Conservation (phyloP, 2,888 invertebrate genomes). For the Drosophila hawaiiensis region DNA sequence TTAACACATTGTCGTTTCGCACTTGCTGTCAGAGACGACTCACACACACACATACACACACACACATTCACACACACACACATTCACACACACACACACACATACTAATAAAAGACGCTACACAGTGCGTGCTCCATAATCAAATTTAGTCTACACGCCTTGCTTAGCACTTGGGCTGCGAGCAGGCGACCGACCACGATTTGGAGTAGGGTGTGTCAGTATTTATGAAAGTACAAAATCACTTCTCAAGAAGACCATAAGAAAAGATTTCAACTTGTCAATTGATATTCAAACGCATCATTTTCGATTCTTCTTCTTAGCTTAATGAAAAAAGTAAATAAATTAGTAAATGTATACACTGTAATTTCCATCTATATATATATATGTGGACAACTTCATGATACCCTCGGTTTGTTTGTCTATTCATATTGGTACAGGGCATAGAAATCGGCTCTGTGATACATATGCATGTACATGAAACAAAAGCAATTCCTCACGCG, state of each 20-base stretch:
- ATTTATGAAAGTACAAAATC: neutral
- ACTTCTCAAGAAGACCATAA: neutral
- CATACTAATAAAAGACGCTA: conserved; percentile 26
- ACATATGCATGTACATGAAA: conserved; percentile 10
- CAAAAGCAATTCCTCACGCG: conserved; percentile 2
- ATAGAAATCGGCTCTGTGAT: neutral
- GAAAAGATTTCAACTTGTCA: neutral
- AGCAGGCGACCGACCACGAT: conserved; percentile 25
- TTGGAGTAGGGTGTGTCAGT: conserved; percentile 39
- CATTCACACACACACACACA: neutral
- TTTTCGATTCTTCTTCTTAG: neutral
- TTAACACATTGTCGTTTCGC: conserved; percentile 63
- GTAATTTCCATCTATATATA: neutral
- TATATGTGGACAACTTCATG: neutral
- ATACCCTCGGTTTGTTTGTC: neutral
- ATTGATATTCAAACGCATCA: neutral
- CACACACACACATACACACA: neutral
- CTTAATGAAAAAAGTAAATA: neutral
- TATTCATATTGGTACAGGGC: neutral
- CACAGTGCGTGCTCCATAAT: conserved; percentile 44
- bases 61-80: neutral
- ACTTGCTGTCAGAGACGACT: conserved; percentile 31
- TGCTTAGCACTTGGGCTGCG: conserved; percentile 25
- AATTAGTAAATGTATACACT: neutral
- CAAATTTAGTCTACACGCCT: conserved; percentile 60